phyloP scores from a whole-genome alignment of 2,113 vertebrate genomes.

The Microcebus griseorufus region DNA sequence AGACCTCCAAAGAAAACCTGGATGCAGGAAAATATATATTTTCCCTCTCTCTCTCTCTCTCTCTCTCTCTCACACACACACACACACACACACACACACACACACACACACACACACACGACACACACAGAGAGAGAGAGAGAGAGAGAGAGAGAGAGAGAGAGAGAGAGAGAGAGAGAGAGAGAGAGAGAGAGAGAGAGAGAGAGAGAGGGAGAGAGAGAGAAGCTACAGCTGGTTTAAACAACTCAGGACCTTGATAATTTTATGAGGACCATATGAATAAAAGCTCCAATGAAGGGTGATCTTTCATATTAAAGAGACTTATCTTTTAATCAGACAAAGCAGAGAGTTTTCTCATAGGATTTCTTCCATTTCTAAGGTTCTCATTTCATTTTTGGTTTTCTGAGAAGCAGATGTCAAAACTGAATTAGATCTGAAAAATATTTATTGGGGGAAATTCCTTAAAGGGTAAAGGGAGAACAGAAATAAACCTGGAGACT shows the following conservation, averaged over 20 bases:
- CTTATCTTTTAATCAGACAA: neutral
- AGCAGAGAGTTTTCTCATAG: neutral
- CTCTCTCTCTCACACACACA: neutral
- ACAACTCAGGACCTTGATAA: neutral
- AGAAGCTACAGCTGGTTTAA: neutral
- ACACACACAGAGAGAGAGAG: neutral
- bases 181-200: neutral
- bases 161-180: neutral
- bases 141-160: neutral
- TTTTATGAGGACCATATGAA: neutral
- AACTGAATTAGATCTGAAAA: neutral
- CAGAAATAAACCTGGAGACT: neutral
- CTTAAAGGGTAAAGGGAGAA: neutral
- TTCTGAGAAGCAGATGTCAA: conserved; percentile 12
- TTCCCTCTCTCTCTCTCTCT: too few species aligned
- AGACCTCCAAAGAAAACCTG: neutral
- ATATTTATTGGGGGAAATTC: neutral
- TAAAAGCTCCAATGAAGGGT: neutral
- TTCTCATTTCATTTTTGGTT: neutral
- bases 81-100: neutral
- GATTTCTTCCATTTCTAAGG: neutral
- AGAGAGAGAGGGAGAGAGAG: neutral
- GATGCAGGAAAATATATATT: neutral
- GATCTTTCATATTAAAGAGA: neutral
- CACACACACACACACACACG: too few species aligned